phyloP scores from a whole-genome alignment of 1,140 invertebrate genomes.

The Aricia agestis region DNA sequence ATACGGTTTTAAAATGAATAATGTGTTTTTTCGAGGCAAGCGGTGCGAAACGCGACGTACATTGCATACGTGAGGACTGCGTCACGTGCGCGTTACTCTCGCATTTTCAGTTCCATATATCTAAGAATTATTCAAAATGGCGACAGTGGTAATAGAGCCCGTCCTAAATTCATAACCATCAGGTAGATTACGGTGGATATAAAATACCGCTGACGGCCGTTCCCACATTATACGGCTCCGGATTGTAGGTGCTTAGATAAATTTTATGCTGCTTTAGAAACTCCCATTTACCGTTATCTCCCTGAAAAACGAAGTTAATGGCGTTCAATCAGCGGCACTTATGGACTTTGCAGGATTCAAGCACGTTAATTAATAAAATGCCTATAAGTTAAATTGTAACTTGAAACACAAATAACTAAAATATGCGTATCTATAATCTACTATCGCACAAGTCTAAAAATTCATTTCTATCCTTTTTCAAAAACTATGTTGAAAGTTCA shows the following conservation, averaged over 20 bases:
- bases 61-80: not conserved
- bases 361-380: too few species aligned
- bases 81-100: not conserved
- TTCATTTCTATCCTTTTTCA: too few species aligned
- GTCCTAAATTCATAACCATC: not conserved
- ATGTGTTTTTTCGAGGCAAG: not conserved
- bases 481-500: too few species aligned
- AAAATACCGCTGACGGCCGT: not conserved
- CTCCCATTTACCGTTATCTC: too few species aligned
- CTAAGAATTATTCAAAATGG: too few species aligned
- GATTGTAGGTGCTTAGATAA: not conserved
- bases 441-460: too few species aligned
- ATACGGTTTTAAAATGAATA: not conserved
- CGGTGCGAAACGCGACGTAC: not conserved
- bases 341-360: too few species aligned
- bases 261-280: not conserved
- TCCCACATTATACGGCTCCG: not conserved
- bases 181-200: not conserved
- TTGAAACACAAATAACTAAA: too few species aligned
- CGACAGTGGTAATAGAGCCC: not conserved
- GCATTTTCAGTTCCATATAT: not conserved
- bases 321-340: too few species aligned
- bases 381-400: too few species aligned
- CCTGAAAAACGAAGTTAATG: too few species aligned
- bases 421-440: too few species aligned